Evolutionary conservation across 2,888 invertebrate species (phyloP).

Genomic region (Cecidostiba fungosa): DNA sequence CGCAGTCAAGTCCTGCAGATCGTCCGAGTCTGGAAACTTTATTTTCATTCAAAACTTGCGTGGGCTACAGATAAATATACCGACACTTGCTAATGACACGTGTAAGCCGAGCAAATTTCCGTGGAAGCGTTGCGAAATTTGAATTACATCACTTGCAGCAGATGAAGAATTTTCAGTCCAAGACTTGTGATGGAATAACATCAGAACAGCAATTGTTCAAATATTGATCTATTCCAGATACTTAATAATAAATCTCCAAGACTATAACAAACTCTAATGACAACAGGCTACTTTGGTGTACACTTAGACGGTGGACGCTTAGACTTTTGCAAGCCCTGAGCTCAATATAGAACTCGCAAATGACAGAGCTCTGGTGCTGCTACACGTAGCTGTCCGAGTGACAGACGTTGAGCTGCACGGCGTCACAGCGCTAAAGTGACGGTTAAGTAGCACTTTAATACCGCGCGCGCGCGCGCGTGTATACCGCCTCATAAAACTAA

Average conservation of each 20-base stretch:
- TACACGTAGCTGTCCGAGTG: slow-evolving; percentile 11
- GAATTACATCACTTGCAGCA: background rate
- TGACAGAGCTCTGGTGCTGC: slow-evolving; percentile 43
- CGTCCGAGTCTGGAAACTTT: background rate
- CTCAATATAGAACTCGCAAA: slow-evolving; percentile 67
- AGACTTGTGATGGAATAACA: background rate
- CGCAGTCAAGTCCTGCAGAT: background rate
- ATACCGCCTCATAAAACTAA: slow-evolving; percentile 75
- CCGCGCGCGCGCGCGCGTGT: slow-evolving; percentile 66
- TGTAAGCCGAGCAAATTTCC: background rate
- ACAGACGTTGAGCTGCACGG: background rate
- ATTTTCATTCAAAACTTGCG: slow-evolving; percentile 33
- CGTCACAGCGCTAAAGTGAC: slow-evolving; percentile 71
- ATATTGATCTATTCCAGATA: background rate
- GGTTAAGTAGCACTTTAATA: slow-evolving; percentile 74
- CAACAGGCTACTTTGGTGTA: slow-evolving; percentile 28
- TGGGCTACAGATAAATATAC: slow-evolving; percentile 4
- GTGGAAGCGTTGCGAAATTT: background rate
- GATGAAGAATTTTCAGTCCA: background rate
- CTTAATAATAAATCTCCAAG: background rate
- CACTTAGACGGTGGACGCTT: slow-evolving; percentile 60
- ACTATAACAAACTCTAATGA: background rate
- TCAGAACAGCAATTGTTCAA: background rate
- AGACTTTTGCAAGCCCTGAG: slow-evolving; percentile 76
- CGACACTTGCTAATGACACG: background rate